Evolutionary conservation across 1,140 invertebrate genomes (phyloP).

Genomic region (Drosophila azteca): DNA sequence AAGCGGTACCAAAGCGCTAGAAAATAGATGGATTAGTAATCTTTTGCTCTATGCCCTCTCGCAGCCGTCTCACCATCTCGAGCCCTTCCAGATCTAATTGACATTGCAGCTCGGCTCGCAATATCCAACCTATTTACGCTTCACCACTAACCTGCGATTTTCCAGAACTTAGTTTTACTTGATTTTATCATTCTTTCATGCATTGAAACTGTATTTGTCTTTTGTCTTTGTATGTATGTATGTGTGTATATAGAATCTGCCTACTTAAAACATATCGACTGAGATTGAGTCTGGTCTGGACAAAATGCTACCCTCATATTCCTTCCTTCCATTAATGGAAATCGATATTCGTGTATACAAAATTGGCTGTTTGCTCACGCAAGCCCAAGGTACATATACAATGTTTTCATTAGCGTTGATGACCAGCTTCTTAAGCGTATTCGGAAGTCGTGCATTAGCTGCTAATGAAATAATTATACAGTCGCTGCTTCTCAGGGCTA

Average conservation of each 20-base stretch:
- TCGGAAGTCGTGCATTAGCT: conserved; percentile 36
- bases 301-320: too few species aligned
- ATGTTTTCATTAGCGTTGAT: too few species aligned
- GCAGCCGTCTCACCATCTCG: conserved; percentile 4
- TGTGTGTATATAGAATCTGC: too few species aligned
- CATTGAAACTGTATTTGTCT: not conserved
- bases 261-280: too few species aligned
- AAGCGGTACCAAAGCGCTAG: not conserved
- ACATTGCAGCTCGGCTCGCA: not conserved
- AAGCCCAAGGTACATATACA: not conserved
- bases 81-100: not conserved
- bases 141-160: not conserved
- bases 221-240: too few species aligned
- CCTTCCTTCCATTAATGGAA: too few species aligned
- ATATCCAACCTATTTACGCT: not conserved
- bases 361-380: not conserved
- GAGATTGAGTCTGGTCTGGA: too few species aligned
- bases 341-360: too few species aligned
- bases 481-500: too few species aligned
- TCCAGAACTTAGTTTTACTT: not conserved
- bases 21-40: not conserved
- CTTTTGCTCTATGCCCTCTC: too few species aligned
- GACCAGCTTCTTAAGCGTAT: too few species aligned
- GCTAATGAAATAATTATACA: conserved; percentile 44
- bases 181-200: not conserved